A percentile compares a stretch with the other conserved stretches of the same genome.
phyloP scores from a whole-genome alignment of 1,140 invertebrate genomes.

The Andrena cerasifolii region DNA sequence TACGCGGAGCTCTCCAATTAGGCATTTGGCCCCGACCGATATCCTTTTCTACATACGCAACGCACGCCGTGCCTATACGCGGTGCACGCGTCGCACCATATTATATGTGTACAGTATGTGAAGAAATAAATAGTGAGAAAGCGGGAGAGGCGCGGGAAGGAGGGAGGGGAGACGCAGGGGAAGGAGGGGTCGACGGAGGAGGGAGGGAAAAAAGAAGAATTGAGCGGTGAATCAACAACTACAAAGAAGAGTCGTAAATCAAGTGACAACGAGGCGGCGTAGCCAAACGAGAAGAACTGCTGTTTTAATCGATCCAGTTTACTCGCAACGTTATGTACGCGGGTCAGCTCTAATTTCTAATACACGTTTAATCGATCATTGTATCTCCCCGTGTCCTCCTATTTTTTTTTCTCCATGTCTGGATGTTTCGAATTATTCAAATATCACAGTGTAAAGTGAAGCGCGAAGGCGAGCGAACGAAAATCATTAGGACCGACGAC shows the following conservation, averaged over 20 bases:
- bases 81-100: conserved; percentile 66
- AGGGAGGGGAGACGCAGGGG: not conserved
- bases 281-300: conserved; percentile 20
- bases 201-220: conserved; percentile 6
- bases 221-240: conserved; percentile 1
- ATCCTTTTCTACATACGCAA: conserved; percentile 69
- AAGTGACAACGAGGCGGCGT: conserved; percentile 70
- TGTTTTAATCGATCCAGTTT: conserved; percentile 54
- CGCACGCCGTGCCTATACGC: conserved; percentile 72
- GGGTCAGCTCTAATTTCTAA: too few species aligned
- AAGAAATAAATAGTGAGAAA: conserved; percentile 27
- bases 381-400: too few species aligned
- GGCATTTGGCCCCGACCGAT: conserved; percentile 69
- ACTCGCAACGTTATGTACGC: not conserved
- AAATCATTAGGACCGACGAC: too few species aligned
- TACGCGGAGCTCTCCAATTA: conserved; percentile 75
- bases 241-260: conserved; percentile 73
- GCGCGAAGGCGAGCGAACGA: too few species aligned
- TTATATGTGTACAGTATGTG: too few species aligned
- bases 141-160: not conserved
- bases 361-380: too few species aligned
- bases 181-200: conserved; percentile 36
- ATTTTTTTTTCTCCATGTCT: too few species aligned
- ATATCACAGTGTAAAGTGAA: too few species aligned
- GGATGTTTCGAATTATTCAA: too few species aligned